Conservation (phyloP, 2,797 vertebrate species). For the Lepus oiostolus region DNA sequence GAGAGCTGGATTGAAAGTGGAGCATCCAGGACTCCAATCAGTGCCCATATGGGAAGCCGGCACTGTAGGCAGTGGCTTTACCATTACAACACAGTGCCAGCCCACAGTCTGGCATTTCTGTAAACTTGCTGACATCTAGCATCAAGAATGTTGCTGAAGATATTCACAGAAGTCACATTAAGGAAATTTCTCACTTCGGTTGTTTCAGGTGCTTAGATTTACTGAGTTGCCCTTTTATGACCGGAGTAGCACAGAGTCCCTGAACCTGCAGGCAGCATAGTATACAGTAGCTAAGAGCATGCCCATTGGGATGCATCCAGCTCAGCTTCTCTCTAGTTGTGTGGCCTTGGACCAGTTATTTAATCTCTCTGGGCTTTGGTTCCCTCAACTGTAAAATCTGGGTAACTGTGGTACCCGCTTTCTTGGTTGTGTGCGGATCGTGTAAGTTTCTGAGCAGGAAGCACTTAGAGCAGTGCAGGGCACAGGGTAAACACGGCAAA, state of each 20-base stretch:
- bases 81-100: no score
- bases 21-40: no score
- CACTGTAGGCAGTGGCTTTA: no score
- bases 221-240: not conserved
- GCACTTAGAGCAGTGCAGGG: not conserved
- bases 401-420: not conserved
- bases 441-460: not conserved
- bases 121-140: not conserved
- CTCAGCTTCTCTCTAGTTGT: not conserved
- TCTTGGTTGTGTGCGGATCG: not conserved
- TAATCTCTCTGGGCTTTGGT: not conserved
- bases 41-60: no score
- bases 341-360: not conserved
- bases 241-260: not conserved
- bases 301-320: not conserved
- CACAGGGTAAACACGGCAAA: accelerated
- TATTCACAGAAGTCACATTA: not conserved
- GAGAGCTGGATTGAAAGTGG: no score
- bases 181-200: not conserved
- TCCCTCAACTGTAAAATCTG: not conserved
- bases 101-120: not conserved
- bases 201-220: not conserved
- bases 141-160: not conserved
- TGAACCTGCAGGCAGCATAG: not conserved
- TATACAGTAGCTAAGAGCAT: not conserved